Evolutionary conservation across 2,113 vertebrate species (phyloP).

Genomic region (Australoheros scitulus): DNA sequence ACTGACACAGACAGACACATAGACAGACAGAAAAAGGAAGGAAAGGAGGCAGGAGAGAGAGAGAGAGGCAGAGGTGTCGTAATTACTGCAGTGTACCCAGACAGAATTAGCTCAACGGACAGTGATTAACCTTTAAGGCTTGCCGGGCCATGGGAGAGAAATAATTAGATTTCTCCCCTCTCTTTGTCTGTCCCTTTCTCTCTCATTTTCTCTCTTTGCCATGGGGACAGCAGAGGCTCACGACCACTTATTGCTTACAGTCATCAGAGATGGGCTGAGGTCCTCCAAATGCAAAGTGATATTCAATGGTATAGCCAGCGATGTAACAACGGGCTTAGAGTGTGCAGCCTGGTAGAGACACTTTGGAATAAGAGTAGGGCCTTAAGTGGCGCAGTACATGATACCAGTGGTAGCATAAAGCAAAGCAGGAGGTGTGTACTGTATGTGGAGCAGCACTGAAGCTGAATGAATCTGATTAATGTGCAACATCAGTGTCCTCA

Average conservation of each 20-base stretch:
- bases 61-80: constrained; percentile 50
- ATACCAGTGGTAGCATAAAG: background rate
- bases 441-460: background rate
- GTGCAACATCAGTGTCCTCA: background rate
- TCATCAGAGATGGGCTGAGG: constrained; percentile 38
- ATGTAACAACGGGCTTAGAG: constrained; percentile 12
- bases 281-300: constrained; percentile 42
- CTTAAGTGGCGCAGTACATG: background rate
- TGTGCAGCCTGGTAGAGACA: background rate
- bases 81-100: constrained; percentile 72
- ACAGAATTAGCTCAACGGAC: constrained; percentile 73
- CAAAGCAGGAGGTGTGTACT: background rate
- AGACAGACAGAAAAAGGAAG: background rate
- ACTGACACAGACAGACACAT: constrained; percentile 6
- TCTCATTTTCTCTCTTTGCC: constrained; percentile 31
- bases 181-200: constrained; percentile 1
- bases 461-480: background rate
- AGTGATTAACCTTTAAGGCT: constrained; percentile 82
- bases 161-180: constrained; percentile 74
- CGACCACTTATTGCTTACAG: constrained; percentile 48
- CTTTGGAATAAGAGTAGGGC: background rate
- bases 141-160: constrained; percentile 70
- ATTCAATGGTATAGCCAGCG: constrained; percentile 1
- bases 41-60: background rate
- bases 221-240: constrained; percentile 33